These are phyloP conservation scores for Jacana jacana DNA, from an alignment of 2,113 vertebrate genomes.

Conservation along the genomic window DNA sequence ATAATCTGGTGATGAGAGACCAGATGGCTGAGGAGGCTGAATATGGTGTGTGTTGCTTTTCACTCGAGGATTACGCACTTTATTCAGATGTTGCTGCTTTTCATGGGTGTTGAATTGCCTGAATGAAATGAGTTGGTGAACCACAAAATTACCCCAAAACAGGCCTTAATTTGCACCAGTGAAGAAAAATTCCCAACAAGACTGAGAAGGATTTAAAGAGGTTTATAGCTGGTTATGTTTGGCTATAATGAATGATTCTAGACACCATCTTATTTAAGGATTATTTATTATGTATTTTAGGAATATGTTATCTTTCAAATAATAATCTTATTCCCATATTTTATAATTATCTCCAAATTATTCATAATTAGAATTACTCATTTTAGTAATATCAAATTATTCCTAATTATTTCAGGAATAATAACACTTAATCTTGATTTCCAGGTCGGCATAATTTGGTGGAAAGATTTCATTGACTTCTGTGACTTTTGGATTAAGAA, in stretches of 20 bases:
- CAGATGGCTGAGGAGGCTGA: slow-evolving; percentile 33
- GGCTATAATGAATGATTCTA: not conserved
- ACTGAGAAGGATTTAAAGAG: not conserved
- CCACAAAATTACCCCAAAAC: not conserved
- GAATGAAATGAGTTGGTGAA: slow-evolving; percentile 19
- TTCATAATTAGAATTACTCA: not conserved
- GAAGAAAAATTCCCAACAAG: not conserved
- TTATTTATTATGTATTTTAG: not conserved
- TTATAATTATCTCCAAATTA: not conserved
- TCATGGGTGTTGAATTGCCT: not conserved
- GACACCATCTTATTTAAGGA: not conserved
- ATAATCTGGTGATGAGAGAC: slow-evolving; percentile 19
- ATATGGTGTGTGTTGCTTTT: slow-evolving; percentile 15
- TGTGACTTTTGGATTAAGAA: not conserved
- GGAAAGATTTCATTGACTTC: not conserved
- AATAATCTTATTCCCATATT: not conserved
- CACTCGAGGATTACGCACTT: not conserved
- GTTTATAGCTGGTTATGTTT: not conserved
- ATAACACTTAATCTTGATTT: not conserved
- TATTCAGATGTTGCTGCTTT: not conserved
- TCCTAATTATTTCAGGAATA: not conserved
- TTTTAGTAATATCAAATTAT: not conserved
- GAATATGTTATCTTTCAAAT: not conserved
- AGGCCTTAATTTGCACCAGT: not conserved
- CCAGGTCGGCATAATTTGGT: not conserved